Conservation (phyloP, 2,113 vertebrate species). For the Phalacrocorax carbo region DNA sequence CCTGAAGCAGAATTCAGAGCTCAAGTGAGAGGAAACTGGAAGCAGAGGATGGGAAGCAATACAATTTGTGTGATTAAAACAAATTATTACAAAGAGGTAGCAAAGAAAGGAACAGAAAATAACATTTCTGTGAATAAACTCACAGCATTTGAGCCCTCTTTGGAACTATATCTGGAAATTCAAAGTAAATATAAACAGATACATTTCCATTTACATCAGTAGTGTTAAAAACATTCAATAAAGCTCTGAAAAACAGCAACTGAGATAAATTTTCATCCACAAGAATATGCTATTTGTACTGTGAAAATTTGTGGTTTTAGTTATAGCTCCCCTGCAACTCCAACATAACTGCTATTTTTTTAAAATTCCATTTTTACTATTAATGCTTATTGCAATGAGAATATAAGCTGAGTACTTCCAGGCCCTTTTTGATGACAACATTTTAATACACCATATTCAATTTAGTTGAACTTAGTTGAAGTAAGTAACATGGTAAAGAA, state of each 20-base stretch:
- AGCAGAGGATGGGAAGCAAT: neutral
- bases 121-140: neutral
- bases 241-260: neutral
- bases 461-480: slow-evolving; percentile 13
- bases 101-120: neutral
- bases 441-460: neutral
- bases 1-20: slow-evolving; percentile 39
- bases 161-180: neutral
- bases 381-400: neutral
- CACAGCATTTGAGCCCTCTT: neutral
- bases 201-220: neutral
- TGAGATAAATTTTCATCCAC: neutral
- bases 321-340: neutral
- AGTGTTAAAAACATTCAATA: neutral
- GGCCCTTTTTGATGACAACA: neutral
- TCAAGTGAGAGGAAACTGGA: neutral
- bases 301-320: neutral
- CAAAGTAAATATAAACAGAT: neutral
- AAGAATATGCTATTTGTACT: neutral
- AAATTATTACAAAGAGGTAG: neutral
- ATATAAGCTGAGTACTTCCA: neutral
- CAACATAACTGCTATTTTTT: neutral
- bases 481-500: slow-evolving; percentile 21
- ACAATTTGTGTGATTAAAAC: neutral
- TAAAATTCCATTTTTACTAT: neutral